Conservation (phyloP, 2,888 invertebrate species). For the Pherbina coryleti region DNA sequence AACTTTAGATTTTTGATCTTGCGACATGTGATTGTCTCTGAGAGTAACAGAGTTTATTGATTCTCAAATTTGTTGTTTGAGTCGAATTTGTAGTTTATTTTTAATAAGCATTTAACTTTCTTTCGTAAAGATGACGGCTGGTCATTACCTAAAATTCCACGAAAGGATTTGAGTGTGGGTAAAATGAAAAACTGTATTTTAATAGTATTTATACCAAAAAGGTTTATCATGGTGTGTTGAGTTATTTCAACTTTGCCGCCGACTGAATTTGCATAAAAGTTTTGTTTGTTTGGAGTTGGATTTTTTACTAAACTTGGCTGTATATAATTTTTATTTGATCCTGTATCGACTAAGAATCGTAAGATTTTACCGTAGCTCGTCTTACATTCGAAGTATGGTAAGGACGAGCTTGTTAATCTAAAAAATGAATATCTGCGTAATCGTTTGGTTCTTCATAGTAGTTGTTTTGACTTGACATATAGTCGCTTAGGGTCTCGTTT, state of each 20-base stretch:
- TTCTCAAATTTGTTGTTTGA: constrained; percentile 1
- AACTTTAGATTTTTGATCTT: constrained; percentile 26
- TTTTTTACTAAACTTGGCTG: background rate
- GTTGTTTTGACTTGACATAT: too few species aligned
- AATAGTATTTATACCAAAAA: background rate
- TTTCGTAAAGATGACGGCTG: constrained; percentile 29
- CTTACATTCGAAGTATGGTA: background rate
- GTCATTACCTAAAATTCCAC: constrained; percentile 40
- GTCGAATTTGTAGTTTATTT: constrained; percentile 12
- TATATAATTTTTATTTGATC: background rate
- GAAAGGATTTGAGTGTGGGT: constrained; percentile 37
- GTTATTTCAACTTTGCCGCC: background rate
- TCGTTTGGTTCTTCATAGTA: background rate
- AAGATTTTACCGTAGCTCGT: background rate
- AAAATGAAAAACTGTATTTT: constrained; percentile 38
- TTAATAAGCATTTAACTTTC: constrained; percentile 32
- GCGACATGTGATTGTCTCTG: too few species aligned
- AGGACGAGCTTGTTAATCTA: background rate
- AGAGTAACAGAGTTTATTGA: background rate
- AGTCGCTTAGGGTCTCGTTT: too few species aligned
- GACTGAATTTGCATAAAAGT: background rate
- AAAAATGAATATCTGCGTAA: background rate
- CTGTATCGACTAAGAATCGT: background rate
- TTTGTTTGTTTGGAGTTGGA: background rate
- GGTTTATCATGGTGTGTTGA: background rate